Conservation (phyloP, 2,797 vertebrate species). For the Pitangus sulphuratus region DNA sequence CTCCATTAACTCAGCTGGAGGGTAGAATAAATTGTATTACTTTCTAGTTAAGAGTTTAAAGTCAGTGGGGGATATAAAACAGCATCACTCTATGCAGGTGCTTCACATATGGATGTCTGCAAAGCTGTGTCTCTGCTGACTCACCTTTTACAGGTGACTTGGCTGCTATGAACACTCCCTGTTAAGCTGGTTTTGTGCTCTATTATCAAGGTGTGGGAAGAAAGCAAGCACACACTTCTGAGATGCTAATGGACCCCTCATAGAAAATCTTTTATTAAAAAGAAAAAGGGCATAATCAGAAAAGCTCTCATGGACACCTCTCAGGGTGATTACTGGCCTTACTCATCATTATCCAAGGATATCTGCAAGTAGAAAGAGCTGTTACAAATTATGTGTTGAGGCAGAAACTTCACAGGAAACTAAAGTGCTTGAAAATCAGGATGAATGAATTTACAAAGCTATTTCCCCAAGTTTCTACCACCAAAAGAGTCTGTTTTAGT, state of each 20-base stretch:
- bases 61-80: background rate
- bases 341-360: background rate
- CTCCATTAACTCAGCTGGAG: conserved; percentile 4
- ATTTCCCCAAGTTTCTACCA: background rate
- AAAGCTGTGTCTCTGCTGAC: background rate
- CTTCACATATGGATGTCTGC: background rate
- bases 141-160: background rate
- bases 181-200: background rate
- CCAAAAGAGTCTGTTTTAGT: background rate
- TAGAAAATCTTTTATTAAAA: background rate
- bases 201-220: background rate
- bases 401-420: background rate
- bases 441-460: background rate
- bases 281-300: background rate
- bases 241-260: background rate
- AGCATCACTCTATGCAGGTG: background rate
- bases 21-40: background rate
- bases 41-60: background rate
- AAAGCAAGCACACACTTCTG: accelerated
- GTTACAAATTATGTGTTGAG: background rate
- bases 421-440: background rate
- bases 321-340: background rate
- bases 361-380: background rate
- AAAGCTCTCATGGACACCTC: background rate
- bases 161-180: background rate